Evolutionary conservation across 2,888 invertebrate species (phyloP).

Genomic region (Bellardia pandia): DNA sequence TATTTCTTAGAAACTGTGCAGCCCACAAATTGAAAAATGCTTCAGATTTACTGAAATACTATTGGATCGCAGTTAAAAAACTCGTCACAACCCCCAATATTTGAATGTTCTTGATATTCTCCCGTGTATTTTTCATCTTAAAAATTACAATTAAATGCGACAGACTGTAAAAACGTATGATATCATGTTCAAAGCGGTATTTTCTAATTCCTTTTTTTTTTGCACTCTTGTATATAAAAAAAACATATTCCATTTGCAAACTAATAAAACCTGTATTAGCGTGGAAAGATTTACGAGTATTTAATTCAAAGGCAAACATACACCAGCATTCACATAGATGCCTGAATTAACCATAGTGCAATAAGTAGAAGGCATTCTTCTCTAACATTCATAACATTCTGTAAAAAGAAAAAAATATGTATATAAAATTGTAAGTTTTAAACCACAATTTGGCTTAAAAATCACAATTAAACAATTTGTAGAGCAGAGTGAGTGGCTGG

Average conservation of each 20-base stretch:
- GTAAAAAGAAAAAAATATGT: not conserved
- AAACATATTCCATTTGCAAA: constrained; percentile 16
- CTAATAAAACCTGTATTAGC: constrained; percentile 53
- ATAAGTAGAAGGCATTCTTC: constrained; percentile 7
- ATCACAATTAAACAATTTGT: constrained; percentile 21
- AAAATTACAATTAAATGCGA: constrained; percentile 55
- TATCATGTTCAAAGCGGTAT: constrained; percentile 54
- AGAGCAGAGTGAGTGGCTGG: constrained; percentile 2
- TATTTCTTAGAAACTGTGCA: no score
- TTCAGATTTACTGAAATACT: no score
- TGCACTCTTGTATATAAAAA: not conserved
- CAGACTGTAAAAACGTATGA: constrained; percentile 51
- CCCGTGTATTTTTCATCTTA: constrained; percentile 9
- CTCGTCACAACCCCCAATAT: constrained; percentile 9
- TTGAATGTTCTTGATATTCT: constrained; percentile 6
- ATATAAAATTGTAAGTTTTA: constrained; percentile 3
- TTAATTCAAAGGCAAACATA: not conserved
- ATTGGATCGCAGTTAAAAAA: not conserved
- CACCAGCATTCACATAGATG: not conserved
- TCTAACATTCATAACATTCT: constrained; percentile 7
- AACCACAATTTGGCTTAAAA: constrained; percentile 24
- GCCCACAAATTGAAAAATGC: no score
- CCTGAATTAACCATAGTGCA: not conserved
- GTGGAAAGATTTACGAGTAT: constrained; percentile 22
- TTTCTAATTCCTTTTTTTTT: constrained; percentile 23